These are phyloP conservation scores for Muntiacus muntjak DNA, from an alignment of 2,113 vertebrate genomes.

Conservation along the genomic window DNA sequence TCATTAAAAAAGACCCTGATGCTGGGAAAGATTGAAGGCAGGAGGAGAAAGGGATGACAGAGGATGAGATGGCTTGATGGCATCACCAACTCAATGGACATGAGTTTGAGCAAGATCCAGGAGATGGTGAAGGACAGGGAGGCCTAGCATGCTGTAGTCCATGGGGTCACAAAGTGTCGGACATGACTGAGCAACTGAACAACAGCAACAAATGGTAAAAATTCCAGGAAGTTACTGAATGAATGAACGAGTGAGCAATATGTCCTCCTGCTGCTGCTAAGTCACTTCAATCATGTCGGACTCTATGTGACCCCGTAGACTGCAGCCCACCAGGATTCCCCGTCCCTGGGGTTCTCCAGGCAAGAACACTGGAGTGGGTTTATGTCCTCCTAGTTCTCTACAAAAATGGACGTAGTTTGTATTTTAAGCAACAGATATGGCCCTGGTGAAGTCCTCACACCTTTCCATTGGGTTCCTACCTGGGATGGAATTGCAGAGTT, in stretches of 20 bases:
- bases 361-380: no score
- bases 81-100: background rate
- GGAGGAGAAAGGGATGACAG: background rate
- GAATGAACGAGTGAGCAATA: fast-evolving
- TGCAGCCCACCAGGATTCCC: no score
- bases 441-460: background rate
- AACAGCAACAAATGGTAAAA: background rate
- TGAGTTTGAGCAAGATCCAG: background rate
- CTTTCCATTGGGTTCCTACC: background rate
- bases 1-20: background rate
- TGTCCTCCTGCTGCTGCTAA: background rate
- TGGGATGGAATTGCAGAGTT: fast-evolving
- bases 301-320: no score
- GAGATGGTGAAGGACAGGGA: background rate
- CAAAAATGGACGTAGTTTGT: fast-evolving
- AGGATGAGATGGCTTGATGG: background rate
- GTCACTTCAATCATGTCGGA: no score
- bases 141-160: background rate
- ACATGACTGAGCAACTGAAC: background rate
- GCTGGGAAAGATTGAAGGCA: background rate
- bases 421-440: fast-evolving
- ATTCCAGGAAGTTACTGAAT: background rate
- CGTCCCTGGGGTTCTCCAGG: no score
- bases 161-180: fast-evolving
- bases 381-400: fast-evolving